Evolutionary conservation across 2,113 vertebrate genomes (phyloP), one percentile per base, ranked within the genome.

Genomic region (Lagopus leucura): DNA sequence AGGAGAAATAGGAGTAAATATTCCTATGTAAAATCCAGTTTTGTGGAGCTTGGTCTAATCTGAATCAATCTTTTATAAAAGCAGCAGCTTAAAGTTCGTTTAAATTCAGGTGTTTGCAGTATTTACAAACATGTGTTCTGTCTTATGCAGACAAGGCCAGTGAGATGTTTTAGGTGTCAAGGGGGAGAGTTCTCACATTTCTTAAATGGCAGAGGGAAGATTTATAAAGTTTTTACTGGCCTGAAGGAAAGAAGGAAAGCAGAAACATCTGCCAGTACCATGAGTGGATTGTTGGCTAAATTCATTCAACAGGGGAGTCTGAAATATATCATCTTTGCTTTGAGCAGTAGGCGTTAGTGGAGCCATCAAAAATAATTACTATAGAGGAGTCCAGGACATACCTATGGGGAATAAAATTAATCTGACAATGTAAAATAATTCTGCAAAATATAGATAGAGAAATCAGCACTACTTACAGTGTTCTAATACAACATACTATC

Each of bases 251-350:
- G 64, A 74, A 89, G 82, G 57, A 81, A 94, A 95, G 86, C 32
- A 80, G 80, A 92, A 92, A 94, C 94, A 96, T 97, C 95, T 98
- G 96, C 92, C 92, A 81, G 55, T 89, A 77, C 89, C 48, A 47
- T 77, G 90, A 96, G 73, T 92, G 75, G 66, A 82, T 93, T 82
- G 55, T 61, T 95, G 96, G 96, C 96, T 80, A 50, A 87, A 87
- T 93, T 89, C 47, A 93, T 89, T 80, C 48, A 82, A 88, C 0
- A 2, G 80, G 92, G 95, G 89, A 52, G 86, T 95, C 91, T 95
- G 92, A 97, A 95, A 94, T 71, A 94, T 83, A 95, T 90, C 75
- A 45, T 91, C 54, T 94, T 77, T 54, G 75, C 82, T 86, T 95
- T 86, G 65, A 73, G 87, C 50, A 86, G 92, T 96, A 95, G 95